Conservation (phyloP, 2,797 vertebrate genomes). For the Microchirus variegatus region DNA sequence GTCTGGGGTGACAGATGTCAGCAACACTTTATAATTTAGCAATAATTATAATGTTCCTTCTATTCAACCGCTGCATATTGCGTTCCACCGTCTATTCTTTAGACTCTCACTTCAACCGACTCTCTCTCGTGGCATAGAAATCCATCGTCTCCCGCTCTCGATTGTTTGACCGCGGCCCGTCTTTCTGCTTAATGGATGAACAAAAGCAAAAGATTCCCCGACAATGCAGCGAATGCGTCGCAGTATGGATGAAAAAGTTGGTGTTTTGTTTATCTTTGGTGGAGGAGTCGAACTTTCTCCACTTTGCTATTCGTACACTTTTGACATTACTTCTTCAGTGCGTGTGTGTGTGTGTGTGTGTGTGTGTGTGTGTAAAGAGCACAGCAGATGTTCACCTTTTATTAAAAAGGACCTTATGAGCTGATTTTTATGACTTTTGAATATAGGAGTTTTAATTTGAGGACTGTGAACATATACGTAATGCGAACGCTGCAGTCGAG, state of each 20-base stretch:
- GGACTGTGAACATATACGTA: constrained; percentile 6
- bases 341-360: constrained; percentile 13
- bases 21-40: constrained; percentile 82
- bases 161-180: constrained; percentile 62
- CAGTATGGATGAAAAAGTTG: constrained; percentile 59
- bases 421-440: neutral
- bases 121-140: constrained; percentile 50
- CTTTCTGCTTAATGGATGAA: constrained; percentile 57
- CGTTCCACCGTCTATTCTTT: constrained; percentile 67
- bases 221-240: constrained; percentile 45
- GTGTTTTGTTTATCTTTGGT: constrained; percentile 40
- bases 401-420: neutral
- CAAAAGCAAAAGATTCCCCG: constrained; percentile 58
- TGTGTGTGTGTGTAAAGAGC: constrained; percentile 33
- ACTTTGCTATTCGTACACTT: constrained; percentile 25
- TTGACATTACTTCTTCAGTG: constrained; percentile 31
- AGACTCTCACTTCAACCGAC: constrained; percentile 62
- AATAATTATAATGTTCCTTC: constrained; percentile 77
- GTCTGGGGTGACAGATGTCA: constrained; percentile 83
- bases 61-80: constrained; percentile 62
- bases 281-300: constrained; percentile 56
- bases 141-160: constrained; percentile 50
- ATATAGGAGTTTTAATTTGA: constrained; percentile 6
- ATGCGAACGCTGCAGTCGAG: neutral
- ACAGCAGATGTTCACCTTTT: constrained; percentile 17